Percentiles rank a stretch among this genome's conserved stretches.
These are phyloP conservation scores for Diadromus collaris DNA, from an alignment of 2,888 invertebrate genomes.

Conservation along the genomic window DNA sequence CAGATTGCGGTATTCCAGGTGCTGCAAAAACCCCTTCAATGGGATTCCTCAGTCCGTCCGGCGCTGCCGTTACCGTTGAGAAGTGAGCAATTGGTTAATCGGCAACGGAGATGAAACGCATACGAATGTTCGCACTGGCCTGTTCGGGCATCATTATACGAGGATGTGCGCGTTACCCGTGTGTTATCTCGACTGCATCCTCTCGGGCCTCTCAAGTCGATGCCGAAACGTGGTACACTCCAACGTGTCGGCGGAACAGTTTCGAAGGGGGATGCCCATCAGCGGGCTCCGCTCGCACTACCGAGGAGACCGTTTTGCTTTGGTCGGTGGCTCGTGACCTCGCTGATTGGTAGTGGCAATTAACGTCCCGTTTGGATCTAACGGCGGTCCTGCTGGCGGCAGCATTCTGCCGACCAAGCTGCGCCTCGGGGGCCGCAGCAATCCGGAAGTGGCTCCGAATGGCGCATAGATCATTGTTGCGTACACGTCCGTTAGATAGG, in stretches of 20 bases:
- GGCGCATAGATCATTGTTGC: conserved; percentile 74
- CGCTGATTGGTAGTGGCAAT: conserved; percentile 77
- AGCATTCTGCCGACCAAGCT: conserved; percentile 63
- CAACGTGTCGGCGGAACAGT: conserved; percentile 44
- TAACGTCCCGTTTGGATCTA: conserved; percentile 73
- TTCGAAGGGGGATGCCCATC: conserved; percentile 44
- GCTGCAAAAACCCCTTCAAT: too few relatives aligned
- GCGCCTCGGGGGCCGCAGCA: conserved; percentile 64
- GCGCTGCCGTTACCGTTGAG: not conserved
- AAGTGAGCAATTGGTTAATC: conserved; percentile 15
- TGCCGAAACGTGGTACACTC: conserved; percentile 30
- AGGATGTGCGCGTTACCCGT: not conserved
- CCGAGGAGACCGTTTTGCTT: conserved; percentile 57
- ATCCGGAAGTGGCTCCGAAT: conserved; percentile 44
- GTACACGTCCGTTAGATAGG: conserved; percentile 62
- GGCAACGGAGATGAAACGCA: conserved; percentile 6
- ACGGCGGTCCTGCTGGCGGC: conserved; percentile 27
- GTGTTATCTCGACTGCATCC: conserved; percentile 13
- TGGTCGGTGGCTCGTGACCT: conserved; percentile 63
- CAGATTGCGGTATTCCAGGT: too few relatives aligned
- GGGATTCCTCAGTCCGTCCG: too few relatives aligned
- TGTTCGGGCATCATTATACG: conserved; percentile 19
- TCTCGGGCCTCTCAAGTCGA: conserved; percentile 29
- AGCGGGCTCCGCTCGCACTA: conserved; percentile 35
- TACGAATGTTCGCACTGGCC: not conserved